Conservation (phyloP, 1,140 invertebrate genomes). For the Coelopa frigida region DNA sequence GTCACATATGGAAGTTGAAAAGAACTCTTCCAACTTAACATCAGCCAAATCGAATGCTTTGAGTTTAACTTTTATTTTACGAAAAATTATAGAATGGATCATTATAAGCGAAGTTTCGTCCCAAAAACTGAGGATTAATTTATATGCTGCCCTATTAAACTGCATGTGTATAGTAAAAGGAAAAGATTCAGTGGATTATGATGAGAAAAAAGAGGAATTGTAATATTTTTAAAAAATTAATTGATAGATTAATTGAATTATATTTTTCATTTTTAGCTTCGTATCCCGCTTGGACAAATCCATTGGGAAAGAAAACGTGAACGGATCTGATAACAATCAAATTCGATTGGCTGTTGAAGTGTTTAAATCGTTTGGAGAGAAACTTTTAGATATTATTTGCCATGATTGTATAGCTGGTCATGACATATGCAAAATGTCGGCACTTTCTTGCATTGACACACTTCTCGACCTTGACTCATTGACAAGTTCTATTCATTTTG, state of each 20-base stretch:
- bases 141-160: conserved; percentile 70
- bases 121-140: conserved; percentile 75
- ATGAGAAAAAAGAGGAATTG: too few species aligned
- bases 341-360: conserved; percentile 47
- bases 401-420: conserved; percentile 80
- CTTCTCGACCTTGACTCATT: conserved; percentile 67
- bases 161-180: conserved; percentile 68
- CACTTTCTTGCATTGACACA: conserved; percentile 72
- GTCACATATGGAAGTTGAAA: background rate
- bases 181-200: too few species aligned
- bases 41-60: conserved; percentile 47
- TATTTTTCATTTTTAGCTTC: conserved; percentile 31
- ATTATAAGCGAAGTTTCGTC: conserved; percentile 58
- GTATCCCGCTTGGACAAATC: conserved; percentile 55
- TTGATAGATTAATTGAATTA: too few species aligned
- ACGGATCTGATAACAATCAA: conserved; percentile 12
- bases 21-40: too few species aligned
- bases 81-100: conserved; percentile 64
- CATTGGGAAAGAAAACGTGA: conserved; percentile 27
- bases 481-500: conserved; percentile 63
- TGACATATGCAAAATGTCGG: conserved; percentile 82
- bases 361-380: conserved; percentile 66
- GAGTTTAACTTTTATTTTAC: conserved; percentile 62
- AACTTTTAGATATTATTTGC: conserved; percentile 74
- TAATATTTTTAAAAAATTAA: too few species aligned